Base-by-base conservation (phyloP, 1,140 invertebrate species). In the Diachasma alloeum region DNA sequence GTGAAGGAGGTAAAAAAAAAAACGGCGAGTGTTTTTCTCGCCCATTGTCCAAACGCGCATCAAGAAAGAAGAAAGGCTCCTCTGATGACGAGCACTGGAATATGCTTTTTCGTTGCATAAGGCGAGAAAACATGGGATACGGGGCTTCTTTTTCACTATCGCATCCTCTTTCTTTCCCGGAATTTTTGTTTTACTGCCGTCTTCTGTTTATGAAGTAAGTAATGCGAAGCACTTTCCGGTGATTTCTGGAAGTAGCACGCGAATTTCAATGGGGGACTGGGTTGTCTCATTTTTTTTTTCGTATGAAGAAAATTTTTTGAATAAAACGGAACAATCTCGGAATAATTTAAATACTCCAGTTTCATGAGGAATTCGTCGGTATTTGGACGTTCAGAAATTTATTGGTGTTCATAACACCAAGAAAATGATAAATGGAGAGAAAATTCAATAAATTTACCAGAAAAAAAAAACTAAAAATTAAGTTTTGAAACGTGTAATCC, bases 241-340 rank as follows among this genome's bases (percentile, higher is more conserved):
- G 86, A 87, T 87, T 86, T 86, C 82, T 86, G 67, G 83, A 87
- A 87, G 85, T 87, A 86, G 84, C 82, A 85, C 87, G 3, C 39
- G 39, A 11, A 13, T 42, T 42, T 42, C 13, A 11, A 42, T 42
- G 39, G 39, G 9, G 10, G 13, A 13, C 39, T 42, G 9, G 10
- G 39, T 42, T 31, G 31, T 31, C 31, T 31, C 31, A 31, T 31
- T 2, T 31, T 31, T 31, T 31, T 31, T 31, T 6, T 31, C n/a
- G n/a, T n/a, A n/a, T n/a, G n/a, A n/a, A n/a, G n/a, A n/a, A n/a
- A n/a, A n/a, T n/a, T n/a, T n/a, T n/a, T n/a, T n/a, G n/a, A n/a
- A n/a, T n/a, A n/a, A n/a, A n/a, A n/a, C n/a, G n/a, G n/a, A n/a
- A n/a, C n/a, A n/a, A n/a, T n/a, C n/a, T n/a, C n/a, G n/a, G n/a